Evolutionary conservation across 2,888 invertebrate genomes (phyloP).

Genomic region (Platycnemis pennipes): DNA sequence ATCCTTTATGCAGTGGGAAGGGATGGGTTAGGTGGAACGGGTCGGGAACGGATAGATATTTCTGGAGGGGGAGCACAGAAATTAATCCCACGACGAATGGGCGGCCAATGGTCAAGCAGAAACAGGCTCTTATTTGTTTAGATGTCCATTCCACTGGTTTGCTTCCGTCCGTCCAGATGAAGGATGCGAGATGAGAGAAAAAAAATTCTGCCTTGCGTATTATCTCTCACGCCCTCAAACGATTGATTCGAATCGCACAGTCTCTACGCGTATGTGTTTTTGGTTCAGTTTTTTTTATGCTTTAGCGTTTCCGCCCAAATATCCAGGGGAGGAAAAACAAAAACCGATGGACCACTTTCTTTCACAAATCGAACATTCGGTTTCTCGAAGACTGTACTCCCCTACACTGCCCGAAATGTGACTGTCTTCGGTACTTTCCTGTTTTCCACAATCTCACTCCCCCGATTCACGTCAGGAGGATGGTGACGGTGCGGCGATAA

Average conservation of each 20-base stretch:
- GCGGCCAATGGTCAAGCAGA: neutral
- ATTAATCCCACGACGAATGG: constrained; percentile 47
- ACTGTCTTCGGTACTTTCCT: neutral
- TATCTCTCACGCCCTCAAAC: neutral
- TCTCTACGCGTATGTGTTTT: neutral
- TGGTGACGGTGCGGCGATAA: neutral
- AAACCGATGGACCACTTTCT: constrained; percentile 14
- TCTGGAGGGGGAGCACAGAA: constrained; percentile 40
- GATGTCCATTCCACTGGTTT: neutral
- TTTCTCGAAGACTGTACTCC: neutral
- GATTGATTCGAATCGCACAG: neutral
- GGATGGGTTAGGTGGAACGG: constrained; percentile 4
- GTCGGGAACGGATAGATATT: neutral
- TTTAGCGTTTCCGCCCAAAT: neutral
- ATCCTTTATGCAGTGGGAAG: neutral
- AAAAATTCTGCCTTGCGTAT: neutral
- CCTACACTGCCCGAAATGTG: neutral
- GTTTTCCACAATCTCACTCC: neutral
- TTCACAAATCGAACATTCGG: neutral
- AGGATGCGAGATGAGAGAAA: neutral
- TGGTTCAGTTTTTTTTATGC: neutral
- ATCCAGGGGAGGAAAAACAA: constrained; percentile 12
- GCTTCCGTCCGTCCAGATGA: neutral
- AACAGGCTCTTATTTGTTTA: neutral
- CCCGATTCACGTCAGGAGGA: neutral